These are phyloP conservation scores for Tipula helvola DNA, from an alignment of 2,888 invertebrate species.

Conservation along the genomic window DNA sequence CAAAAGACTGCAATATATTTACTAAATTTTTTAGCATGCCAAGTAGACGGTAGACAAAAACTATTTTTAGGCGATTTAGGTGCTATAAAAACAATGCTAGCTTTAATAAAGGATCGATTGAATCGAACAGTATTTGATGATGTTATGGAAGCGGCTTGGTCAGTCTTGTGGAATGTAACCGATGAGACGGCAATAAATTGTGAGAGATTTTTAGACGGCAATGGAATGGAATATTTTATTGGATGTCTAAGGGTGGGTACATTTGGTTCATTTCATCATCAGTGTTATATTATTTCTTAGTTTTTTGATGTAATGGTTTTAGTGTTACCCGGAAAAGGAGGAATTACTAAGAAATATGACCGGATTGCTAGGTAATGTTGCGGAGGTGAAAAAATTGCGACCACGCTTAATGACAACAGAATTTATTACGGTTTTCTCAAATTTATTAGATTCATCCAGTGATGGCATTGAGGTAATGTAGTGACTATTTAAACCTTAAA, in stretches of 20 bases:
- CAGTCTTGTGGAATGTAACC: conserved; percentile 97
- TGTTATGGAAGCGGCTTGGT: conserved; percentile 95
- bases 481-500: too few species aligned
- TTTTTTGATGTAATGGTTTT: conserved; percentile 17
- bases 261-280: too few species aligned
- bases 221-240: conserved; percentile 84
- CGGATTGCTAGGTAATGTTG: conserved; percentile 92
- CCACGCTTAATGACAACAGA: conserved; percentile 70
- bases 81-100: conserved; percentile 77
- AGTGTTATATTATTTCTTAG: not conserved
- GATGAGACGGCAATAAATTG: conserved; percentile 96
- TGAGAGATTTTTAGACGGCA: conserved; percentile 71
- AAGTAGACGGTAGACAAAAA: conserved; percentile 89
- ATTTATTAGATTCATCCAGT: conserved; percentile 68
- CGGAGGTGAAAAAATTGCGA: conserved; percentile 77
- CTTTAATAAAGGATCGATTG: conserved; percentile 71
- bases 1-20: conserved; percentile 90
- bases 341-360: conserved; percentile 95
- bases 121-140: conserved; percentile 75
- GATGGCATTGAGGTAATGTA: conserved; percentile 84
- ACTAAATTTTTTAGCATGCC: conserved; percentile 90
- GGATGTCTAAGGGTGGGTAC: conserved; percentile 53
- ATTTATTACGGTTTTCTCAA: conserved; percentile 76
- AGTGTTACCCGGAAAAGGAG: conserved; percentile 80
- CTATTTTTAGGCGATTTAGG: conserved; percentile 80